Conservation (phyloP, 1,140 invertebrate species). For the Drosophila ambigua region DNA sequence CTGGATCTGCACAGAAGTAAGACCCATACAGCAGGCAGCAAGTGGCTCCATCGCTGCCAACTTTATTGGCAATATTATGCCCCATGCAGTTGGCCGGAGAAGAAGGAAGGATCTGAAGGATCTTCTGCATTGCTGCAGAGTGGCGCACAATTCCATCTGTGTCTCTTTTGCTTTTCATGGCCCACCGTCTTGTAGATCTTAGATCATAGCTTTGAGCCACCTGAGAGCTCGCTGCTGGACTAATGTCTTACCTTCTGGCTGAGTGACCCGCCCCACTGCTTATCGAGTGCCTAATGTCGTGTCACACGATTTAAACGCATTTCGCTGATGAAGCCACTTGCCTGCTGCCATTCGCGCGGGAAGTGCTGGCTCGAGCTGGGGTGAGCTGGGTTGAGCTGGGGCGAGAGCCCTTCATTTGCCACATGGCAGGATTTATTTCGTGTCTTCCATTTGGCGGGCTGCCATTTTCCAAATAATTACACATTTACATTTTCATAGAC, state of each 20-base stretch:
- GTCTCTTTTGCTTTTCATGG: no score
- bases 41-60: no score
- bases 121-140: no score
- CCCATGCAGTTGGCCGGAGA: no score
- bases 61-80: no score
- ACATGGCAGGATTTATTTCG: conserved; percentile 53
- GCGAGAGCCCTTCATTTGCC: conserved; percentile 3
- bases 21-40: no score
- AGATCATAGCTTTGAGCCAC: neutral
- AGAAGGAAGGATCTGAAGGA: no score
- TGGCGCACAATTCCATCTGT: no score
- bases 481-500: conserved; percentile 79
- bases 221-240: neutral
- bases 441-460: conserved; percentile 34
- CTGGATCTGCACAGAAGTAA: no score
- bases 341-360: neutral
- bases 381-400: no score
- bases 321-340: conserved; percentile 46
- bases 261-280: conserved; percentile 31
- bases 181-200: no score
- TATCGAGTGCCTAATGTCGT: conserved; percentile 66
- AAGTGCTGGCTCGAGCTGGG: no score
- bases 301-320: conserved; percentile 70
- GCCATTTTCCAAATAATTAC: conserved; percentile 80
- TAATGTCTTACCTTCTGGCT: conserved; percentile 46